phyloP scores from a whole-genome alignment of 2,113 vertebrate genomes.

The Bothrops jararaca region DNA sequence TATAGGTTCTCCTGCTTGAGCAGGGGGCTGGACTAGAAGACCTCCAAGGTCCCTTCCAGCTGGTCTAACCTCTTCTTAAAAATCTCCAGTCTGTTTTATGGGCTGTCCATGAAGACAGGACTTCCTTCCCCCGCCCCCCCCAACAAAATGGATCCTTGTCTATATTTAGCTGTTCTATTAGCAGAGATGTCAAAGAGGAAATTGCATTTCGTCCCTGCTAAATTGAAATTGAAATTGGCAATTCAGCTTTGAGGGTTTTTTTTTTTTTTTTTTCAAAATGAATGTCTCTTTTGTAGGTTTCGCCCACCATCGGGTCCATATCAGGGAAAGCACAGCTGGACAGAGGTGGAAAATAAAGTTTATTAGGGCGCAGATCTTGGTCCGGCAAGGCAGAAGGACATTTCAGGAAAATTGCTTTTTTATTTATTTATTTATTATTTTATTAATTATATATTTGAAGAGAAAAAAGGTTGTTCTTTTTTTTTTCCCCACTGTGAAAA shows the following conservation, averaged over 20 bases:
- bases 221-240: conserved; percentile 51
- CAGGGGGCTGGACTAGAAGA: too few species aligned
- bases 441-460: too few species aligned
- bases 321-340: not conserved
- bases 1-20: too few species aligned
- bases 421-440: too few species aligned
- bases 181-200: conserved; percentile 30
- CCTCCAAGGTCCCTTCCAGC: too few species aligned
- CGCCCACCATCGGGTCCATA: conserved; percentile 33
- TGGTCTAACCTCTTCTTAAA: too few species aligned
- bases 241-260: not conserved
- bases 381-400: conserved; percentile 26
- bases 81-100: not conserved
- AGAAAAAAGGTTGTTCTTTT: accelerated
- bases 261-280: conserved; percentile 35
- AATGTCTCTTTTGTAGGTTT: conserved; percentile 48
- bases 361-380: conserved; percentile 51
- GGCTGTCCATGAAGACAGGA: conserved; percentile 10
- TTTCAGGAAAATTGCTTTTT: conserved; percentile 30
- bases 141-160: not conserved
- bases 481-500: not conserved
- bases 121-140: not conserved
- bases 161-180: conserved; percentile 40
- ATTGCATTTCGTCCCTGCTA: conserved; percentile 21
- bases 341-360: conserved; percentile 48